phyloP scores from a whole-genome alignment of 2,797 vertebrate genomes.

The Acomys russatus region DNA sequence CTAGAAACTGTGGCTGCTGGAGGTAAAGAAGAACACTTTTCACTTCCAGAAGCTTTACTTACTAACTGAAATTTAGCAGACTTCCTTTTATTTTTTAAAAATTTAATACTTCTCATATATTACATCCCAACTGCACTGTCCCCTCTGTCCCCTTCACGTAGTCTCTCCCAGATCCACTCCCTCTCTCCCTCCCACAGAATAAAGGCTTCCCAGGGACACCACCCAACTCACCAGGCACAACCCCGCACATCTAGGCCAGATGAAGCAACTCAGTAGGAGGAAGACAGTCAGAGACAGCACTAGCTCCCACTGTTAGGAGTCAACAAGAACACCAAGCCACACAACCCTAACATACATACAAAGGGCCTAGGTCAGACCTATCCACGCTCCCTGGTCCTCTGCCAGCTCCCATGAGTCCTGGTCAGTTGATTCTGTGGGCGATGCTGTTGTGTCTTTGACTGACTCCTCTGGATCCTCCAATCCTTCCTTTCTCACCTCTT shows the following conservation, averaged over 20 bases:
- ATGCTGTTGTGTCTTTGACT: not conserved
- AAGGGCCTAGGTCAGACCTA: not conserved
- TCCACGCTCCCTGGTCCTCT: not conserved
- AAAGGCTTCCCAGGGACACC: not conserved
- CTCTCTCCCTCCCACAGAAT: not conserved
- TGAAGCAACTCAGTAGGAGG: not conserved
- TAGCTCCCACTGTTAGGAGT: not conserved
- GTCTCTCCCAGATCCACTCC: not conserved
- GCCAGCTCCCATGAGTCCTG: not conserved
- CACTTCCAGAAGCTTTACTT: not conserved
- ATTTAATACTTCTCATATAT: not conserved
- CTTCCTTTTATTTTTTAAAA: not conserved
- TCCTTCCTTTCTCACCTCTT: not conserved
- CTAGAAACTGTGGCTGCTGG: not conserved
- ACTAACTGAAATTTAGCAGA: not conserved
- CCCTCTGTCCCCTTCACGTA: not conserved
- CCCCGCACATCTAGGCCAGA: too few species aligned
- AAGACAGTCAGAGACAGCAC: not conserved
- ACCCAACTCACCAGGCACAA: not conserved
- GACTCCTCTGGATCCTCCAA: not conserved
- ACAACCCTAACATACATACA: not conserved
- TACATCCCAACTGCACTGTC: not conserved
- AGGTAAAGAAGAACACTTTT: not conserved
- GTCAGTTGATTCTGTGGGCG: not conserved
- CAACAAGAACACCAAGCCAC: not conserved